Percentiles rank a stretch among this genome's conserved stretches.
Conservation (phyloP, 2,888 invertebrate species). For the Cheilosia variabilis region DNA sequence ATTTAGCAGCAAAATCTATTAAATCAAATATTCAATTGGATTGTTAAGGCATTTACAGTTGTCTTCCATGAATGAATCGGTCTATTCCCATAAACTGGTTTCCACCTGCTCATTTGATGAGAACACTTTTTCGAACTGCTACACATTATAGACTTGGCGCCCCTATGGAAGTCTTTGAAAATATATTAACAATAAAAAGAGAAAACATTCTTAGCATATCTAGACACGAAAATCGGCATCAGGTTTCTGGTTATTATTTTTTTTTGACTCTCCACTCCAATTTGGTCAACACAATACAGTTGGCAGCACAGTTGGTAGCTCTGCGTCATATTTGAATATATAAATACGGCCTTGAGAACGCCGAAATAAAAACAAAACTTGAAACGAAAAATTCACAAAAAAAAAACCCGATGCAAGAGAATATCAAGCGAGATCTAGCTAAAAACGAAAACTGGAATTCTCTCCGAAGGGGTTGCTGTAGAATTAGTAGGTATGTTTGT, state of each 20-base stretch:
- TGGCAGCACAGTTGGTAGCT: constrained; percentile 21
- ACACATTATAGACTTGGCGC: background rate
- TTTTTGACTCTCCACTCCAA: constrained; percentile 4
- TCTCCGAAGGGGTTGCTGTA: constrained; percentile 31
- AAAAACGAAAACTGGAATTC: constrained; percentile 49
- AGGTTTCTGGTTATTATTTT: constrained; percentile 21
- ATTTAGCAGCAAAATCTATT: background rate
- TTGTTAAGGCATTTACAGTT: background rate
- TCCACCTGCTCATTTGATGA: background rate
- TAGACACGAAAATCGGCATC: background rate
- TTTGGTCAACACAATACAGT: constrained; percentile 18
- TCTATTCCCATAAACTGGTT: background rate
- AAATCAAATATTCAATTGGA: constrained; percentile 21
- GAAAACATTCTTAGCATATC: background rate
- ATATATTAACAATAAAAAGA: background rate
- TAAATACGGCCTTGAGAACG: constrained; percentile 19
- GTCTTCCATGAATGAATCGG: constrained; percentile 18
- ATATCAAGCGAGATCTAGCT: constrained; percentile 7
- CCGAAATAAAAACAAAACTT: constrained; percentile 21
- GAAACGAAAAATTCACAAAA: constrained; percentile 1
- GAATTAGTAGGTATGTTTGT: constrained; percentile 11
- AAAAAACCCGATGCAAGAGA: constrained; percentile 7
- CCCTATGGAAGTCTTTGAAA: background rate
- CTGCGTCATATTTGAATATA: constrained; percentile 3
- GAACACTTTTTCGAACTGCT: background rate